These are phyloP conservation scores for Thaumetopoea pityocampa DNA, from an alignment of 1,140 invertebrate species.

Conservation along the genomic window DNA sequence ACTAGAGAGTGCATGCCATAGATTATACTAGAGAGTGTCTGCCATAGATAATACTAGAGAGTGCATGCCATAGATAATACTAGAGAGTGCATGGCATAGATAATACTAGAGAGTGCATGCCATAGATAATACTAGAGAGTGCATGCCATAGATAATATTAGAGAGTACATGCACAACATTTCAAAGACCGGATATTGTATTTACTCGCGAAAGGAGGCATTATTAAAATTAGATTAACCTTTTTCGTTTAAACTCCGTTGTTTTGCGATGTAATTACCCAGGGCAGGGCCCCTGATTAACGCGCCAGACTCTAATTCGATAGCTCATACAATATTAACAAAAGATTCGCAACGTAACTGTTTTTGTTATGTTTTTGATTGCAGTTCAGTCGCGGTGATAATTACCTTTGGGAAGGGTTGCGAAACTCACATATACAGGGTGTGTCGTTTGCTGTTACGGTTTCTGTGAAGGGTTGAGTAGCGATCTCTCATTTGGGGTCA, in stretches of 20 bases:
- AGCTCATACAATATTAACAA: conserved; percentile 66
- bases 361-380: conserved; percentile 72
- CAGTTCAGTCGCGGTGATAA: conserved; percentile 66
- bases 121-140: too few relatives aligned
- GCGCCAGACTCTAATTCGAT: conserved; percentile 61
- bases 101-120: too few relatives aligned
- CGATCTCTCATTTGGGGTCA: background rate
- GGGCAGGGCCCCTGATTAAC: conserved; percentile 54
- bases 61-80: too few relatives aligned
- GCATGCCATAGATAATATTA: too few relatives aligned
- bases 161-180: too few relatives aligned
- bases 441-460: background rate
- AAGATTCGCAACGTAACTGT: conserved; percentile 56
- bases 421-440: conserved; percentile 31
- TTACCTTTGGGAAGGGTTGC: conserved; percentile 70
- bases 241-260: conserved; percentile 59
- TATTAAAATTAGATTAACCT: conserved; percentile 71
- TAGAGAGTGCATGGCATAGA: too few relatives aligned
- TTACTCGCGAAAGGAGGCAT: too few relatives aligned
- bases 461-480: background rate
- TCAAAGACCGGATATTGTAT: too few relatives aligned
- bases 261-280: conserved; percentile 63
- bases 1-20: too few relatives aligned
- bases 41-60: too few relatives aligned
- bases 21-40: too few relatives aligned